Conservation (phyloP, 2,113 vertebrate genomes). For the Myiagra hebetior region DNA sequence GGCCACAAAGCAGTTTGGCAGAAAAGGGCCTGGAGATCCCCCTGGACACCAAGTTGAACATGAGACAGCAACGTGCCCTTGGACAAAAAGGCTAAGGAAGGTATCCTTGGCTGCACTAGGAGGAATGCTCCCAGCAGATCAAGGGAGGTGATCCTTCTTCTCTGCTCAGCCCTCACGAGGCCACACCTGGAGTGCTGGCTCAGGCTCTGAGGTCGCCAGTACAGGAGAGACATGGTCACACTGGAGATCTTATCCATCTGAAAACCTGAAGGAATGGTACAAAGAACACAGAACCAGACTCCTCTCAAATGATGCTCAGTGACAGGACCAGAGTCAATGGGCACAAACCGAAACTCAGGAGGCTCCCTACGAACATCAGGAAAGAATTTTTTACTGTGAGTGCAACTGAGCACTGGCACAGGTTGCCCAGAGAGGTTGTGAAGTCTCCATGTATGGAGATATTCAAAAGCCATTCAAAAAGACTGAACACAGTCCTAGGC, state of each 20-base stretch:
- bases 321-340: not conserved
- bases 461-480: not conserved
- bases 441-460: not conserved
- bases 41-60: not conserved
- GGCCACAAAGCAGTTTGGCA: not conserved
- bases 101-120: not conserved
- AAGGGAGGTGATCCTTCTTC: not conserved
- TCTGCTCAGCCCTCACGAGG: not conserved
- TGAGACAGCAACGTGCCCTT: not conserved
- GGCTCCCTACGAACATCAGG: not conserved
- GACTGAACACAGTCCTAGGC: not conserved
- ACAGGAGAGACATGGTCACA: not conserved
- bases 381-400: not conserved
- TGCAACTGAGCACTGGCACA: not conserved
- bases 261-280: not conserved
- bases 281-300: not conserved
- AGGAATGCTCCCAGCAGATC: not conserved
- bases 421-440: not conserved
- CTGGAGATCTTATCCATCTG: not conserved
- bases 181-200: not conserved
- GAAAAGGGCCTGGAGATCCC: not conserved
- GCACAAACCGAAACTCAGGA: not conserved
- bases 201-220: not conserved
- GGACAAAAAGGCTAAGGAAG: not conserved
- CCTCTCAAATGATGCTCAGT: not conserved